phyloP scores from a whole-genome alignment of 2,888 invertebrate genomes.

The Cinara cedri region DNA sequence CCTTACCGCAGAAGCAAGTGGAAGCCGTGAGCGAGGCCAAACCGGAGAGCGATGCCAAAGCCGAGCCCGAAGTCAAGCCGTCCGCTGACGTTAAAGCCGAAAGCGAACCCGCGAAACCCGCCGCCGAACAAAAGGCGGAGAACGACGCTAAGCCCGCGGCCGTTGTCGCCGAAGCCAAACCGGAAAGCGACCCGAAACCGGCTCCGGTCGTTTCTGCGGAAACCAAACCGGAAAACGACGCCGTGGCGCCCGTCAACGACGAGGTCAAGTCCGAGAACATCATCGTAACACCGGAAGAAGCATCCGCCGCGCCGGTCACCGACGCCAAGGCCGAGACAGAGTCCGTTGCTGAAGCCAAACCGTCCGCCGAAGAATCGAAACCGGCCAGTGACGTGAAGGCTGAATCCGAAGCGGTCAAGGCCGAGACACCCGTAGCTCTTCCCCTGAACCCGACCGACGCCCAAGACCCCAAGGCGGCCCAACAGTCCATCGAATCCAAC shows the following conservation, averaged over 20 bases:
- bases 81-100: conserved; percentile 21
- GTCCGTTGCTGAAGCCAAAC: conserved; percentile 8
- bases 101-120: conserved; percentile 21
- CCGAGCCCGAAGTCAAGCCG: neutral
- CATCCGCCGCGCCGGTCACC: neutral
- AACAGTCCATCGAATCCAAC: conserved; percentile 33
- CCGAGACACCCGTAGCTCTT: conserved; percentile 43
- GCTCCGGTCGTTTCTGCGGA: conserved; percentile 19
- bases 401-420: conserved; percentile 34
- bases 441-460: conserved; percentile 44
- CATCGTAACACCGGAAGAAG: neutral
- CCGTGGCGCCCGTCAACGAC: neutral
- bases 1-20: conserved; percentile 20
- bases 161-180: conserved; percentile 24
- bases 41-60: conserved; percentile 43
- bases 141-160: neutral
- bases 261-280: conserved; percentile 12
- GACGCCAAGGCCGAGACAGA: conserved; percentile 31
- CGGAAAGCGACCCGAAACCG: conserved; percentile 55
- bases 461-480: conserved; percentile 30
- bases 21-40: conserved; percentile 54
- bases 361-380: conserved; percentile 17
- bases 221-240: conserved; percentile 14
- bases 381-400: conserved; percentile 13
- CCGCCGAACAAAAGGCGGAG: conserved; percentile 15